Evolutionary conservation across 2,888 invertebrate species (phyloP).

Genomic region (Trichopoda pennipes): DNA sequence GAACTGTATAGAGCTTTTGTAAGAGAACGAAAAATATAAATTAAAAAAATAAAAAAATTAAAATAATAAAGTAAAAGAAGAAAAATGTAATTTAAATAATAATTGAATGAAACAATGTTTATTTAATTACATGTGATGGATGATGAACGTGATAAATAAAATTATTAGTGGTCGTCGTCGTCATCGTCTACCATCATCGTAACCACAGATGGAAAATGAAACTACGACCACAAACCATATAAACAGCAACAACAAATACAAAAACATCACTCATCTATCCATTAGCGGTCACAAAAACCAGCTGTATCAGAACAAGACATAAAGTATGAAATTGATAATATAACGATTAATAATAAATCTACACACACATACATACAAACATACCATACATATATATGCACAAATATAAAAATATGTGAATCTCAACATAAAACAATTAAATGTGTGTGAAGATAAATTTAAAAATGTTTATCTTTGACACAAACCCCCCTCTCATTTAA

Average conservation of each 20-base stretch:
- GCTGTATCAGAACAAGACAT: conserved; percentile 32
- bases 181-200: conserved; percentile 33
- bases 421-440: no score
- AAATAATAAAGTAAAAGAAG: conserved; percentile 12
- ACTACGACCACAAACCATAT: conserved; percentile 49
- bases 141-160: conserved; percentile 18
- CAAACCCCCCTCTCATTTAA: no score
- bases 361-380: neutral
- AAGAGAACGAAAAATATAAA: conserved; percentile 30
- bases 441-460: no score
- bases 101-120: conserved; percentile 18
- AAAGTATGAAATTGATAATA: conserved; percentile 62
- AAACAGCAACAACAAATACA: conserved; percentile 17
- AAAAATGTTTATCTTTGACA: no score
- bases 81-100: conserved; percentile 31
- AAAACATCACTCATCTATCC: conserved; percentile 36
- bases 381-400: neutral
- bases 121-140: neutral
- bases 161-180: conserved; percentile 32
- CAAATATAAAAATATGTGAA: neutral
- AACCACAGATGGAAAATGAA: conserved; percentile 28
- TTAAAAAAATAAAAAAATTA: neutral
- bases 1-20: conserved; percentile 6
- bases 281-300: conserved; percentile 25
- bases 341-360: neutral